Evolutionary conservation across 2,113 vertebrate species (phyloP), one percentile per base, ranked within the genome.

Genomic region (Syrrhaptes paradoxus): DNA sequence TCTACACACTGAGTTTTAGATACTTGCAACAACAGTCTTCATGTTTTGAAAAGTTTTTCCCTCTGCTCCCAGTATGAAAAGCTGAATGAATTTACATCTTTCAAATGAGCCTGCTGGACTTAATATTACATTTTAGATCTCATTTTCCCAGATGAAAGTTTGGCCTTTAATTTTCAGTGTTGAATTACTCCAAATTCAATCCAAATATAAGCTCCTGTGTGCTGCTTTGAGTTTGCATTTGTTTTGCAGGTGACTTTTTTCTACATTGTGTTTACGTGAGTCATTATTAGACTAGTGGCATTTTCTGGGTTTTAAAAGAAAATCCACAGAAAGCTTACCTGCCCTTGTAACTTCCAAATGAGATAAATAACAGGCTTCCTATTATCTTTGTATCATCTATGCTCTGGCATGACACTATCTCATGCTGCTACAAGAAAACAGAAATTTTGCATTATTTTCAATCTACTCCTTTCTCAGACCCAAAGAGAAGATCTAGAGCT

Each of bases 81-180:
- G 13, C 25, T 67, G 57, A 79, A 79, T 80, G 25, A 62, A 75
- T 85, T 78, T 66, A 32, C 20, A 89, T 32, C 54, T 86, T 78
- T 82, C 65, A 78, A 29, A 59, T 63, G 29, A 92, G 38, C 11
- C 46, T 82, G 31, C 21, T 77, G 36, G 67, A 54, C 48, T 87
- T 75, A 48, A 65, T 29, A 92, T 17, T 65, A 26, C 45, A 68
- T 67, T 91, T 95, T 63, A 90, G 45, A 89, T 38, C 46, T 62
- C 52, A 62, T 93, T 94, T 84, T 73, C 32, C 54, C 22, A 71
- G 19, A 6, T 83, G 43, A 92, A 48, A 55, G 6, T 59, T 59
- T 95, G 81, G 59, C 17, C 46, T 96, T 95, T 89, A 90, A 84
- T 90, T 43, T 84, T 95, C 15, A 51, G 22, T 72, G 58, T 2